Conservation (phyloP, 2,797 vertebrate genomes). For the Enoplosus armatus region DNA sequence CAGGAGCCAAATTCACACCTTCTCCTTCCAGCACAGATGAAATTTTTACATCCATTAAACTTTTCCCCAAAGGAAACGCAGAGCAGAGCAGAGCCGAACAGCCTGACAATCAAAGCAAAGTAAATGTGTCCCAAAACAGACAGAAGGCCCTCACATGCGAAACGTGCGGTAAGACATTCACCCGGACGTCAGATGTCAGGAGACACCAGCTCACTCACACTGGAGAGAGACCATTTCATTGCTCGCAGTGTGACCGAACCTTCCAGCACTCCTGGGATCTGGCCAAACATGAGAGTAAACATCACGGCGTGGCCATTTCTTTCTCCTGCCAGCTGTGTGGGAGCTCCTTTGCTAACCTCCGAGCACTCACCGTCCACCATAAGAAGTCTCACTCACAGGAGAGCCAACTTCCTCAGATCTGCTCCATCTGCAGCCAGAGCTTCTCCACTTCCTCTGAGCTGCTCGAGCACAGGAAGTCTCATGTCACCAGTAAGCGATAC, state of each 20-base stretch:
- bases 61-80: conserved; percentile 60
- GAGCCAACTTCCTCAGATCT: conserved; percentile 79
- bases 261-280: conserved; percentile 89
- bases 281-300: conserved; percentile 83
- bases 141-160: conserved; percentile 70
- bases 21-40: conserved; percentile 69
- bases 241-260: conserved; percentile 82
- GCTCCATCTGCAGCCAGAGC: conserved; percentile 84
- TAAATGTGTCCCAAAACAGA: neutral
- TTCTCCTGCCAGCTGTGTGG: conserved; percentile 82
- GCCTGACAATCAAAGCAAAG: neutral
- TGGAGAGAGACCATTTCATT: conserved; percentile 84
- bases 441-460: conserved; percentile 71
- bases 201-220: conserved; percentile 88
- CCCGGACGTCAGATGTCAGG: conserved; percentile 82
- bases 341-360: conserved; percentile 79
- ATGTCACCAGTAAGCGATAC: conserved; percentile 77
- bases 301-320: conserved; percentile 72
- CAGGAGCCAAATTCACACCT: conserved; percentile 54
- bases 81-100: conserved; percentile 14
- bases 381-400: conserved; percentile 74
- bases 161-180: conserved; percentile 83
- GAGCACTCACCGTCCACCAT: conserved; percentile 80
- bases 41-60: conserved; percentile 81
- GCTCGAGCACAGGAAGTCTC: conserved; percentile 78